Evolutionary conservation across 2,113 vertebrate species (phyloP).

Genomic region (Heterotis niloticus): DNA sequence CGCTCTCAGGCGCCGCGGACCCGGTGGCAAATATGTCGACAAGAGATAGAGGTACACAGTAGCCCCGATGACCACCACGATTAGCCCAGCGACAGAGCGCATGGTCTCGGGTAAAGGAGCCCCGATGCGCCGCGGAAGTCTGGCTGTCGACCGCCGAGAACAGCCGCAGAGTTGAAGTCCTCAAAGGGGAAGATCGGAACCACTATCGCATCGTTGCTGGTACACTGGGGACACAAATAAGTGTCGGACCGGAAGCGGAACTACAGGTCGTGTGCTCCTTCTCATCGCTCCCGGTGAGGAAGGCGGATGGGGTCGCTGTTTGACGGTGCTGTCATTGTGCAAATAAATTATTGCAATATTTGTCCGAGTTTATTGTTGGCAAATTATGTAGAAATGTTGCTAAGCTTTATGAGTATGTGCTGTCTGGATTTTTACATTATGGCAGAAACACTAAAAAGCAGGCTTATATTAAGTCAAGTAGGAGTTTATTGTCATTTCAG

Average conservation of each 20-base stretch:
- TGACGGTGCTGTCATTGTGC: neutral
- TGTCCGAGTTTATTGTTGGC: neutral
- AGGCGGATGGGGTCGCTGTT: neutral
- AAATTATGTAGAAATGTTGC: neutral
- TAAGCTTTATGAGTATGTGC: no score
- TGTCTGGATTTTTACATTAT: no score
- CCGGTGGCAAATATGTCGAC: constrained; percentile 53
- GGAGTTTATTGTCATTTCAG: no score
- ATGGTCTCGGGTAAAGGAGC: constrained; percentile 37
- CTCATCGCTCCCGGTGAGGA: neutral
- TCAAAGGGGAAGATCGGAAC: neutral
- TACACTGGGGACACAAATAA: neutral
- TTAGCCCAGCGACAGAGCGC: constrained; percentile 55
- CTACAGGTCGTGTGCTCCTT: neutral
- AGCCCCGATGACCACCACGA: constrained; percentile 45
- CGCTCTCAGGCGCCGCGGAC: constrained; percentile 29
- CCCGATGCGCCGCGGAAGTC: constrained; percentile 39
- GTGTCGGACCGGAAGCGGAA: constrained; percentile 5
- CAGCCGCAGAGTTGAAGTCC: neutral
- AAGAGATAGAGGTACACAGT: constrained; percentile 57
- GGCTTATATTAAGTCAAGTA: no score
- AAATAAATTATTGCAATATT: neutral
- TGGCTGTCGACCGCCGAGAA: neutral
- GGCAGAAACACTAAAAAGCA: no score
- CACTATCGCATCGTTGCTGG: no score